Evolutionary conservation across 2,797 vertebrate genomes (phyloP), one percentile per base, ranked within the genome.

Genomic region (Sebastes iracundus): DNA sequence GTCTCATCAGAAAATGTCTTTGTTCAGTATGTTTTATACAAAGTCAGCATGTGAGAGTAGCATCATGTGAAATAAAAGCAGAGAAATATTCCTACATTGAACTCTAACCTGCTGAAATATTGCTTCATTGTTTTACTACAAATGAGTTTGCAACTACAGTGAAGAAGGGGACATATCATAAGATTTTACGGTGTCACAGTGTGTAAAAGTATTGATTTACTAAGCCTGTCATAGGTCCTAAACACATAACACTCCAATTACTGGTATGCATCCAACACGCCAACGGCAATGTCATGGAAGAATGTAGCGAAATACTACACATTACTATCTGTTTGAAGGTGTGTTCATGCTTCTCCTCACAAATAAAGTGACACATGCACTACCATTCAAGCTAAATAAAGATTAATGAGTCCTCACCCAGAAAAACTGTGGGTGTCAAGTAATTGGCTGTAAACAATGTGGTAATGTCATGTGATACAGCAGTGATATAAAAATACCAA

Each of bases 71-170:
- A 72, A 58, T 42, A 18, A 32, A 56, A 61, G 20, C 3, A 35
- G 20, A 20, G 28, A 68, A 62, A 64, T 56, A 7, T n/a, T 66
- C 23, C n/a, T 14, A 7, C 16, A 32, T 22, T 72, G 13, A 49
- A 71, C 55, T 66, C 14, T 30, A 20, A 75, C 42, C 20, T 33
- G 25, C 12, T 69, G 32, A 72, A 63, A 32, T 25, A 33, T 16
- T 28, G 33, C 30, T 68, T 84, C 16, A 46, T 46, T 16, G 42
- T 46, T 46, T 46, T 55, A 84, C 33, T 73, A 65, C 61, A 62
- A 74, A 84, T 75, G 11, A 32, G 13, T 64, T 66, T 86, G 66
- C 65, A 61, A 60, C 30, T 46, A 22, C 72, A 71, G 46, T 49
- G 28, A 65, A 72, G 35, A 69, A 16, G 6, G 25, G 20, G 38